phyloP scores from a whole-genome alignment of 2,888 invertebrate species.

The Leucophora obtusa region DNA sequence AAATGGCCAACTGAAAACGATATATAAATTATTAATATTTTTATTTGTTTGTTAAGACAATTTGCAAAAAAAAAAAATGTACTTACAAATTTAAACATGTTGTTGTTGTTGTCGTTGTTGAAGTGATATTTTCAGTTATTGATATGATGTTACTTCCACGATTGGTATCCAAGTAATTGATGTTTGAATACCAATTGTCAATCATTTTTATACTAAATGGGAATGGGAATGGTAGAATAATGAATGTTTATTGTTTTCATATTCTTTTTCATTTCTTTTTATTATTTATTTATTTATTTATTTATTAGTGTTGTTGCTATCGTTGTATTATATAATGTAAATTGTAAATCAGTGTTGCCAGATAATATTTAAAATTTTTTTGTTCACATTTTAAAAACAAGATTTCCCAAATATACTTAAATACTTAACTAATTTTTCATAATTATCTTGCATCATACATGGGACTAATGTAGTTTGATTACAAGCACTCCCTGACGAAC shows the following conservation, averaged over 20 bases:
- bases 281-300: background rate
- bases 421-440: no score
- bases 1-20: conserved; percentile 49
- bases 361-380: no score
- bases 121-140: background rate
- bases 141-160: conserved; percentile 21
- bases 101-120: conserved; percentile 34
- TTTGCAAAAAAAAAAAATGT: background rate
- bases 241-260: background rate
- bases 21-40: background rate
- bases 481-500: no score
- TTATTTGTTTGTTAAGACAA: background rate
- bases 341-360: no score
- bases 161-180: conserved; percentile 23
- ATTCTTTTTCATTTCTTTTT: conserved; percentile 4
- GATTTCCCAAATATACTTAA: no score
- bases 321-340: no score
- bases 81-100: conserved; percentile 59
- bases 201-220: conserved; percentile 40
- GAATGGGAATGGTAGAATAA: background rate
- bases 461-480: no score
- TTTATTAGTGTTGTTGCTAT: background rate
- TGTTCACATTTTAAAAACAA: no score
- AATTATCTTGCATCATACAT: no score
- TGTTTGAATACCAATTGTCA: conserved; percentile 4